Percentiles rank a stretch among this genome's conserved stretches.
Evolutionary conservation across 1,140 invertebrate species (phyloP).

Genomic region (Bactericera cockerelli): DNA sequence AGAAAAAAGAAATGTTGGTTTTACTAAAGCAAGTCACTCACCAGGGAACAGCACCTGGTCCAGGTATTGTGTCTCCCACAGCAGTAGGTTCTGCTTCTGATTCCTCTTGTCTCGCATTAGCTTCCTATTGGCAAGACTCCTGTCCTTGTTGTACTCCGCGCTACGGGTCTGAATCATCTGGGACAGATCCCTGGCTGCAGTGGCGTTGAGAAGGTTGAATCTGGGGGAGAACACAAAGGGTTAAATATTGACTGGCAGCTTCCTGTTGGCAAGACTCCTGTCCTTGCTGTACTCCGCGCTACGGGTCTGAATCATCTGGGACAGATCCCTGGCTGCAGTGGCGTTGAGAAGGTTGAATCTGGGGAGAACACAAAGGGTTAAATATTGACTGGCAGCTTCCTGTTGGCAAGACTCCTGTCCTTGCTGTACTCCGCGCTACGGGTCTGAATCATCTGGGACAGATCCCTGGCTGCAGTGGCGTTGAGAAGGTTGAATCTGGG

Average conservation of each 20-base stretch:
- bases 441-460: background rate
- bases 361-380: too few species aligned
- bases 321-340: background rate
- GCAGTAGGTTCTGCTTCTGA: background rate
- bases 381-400: too few species aligned
- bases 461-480: background rate
- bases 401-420: background rate
- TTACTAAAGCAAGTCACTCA: too few species aligned
- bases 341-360: background rate
- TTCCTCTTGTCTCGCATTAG: background rate
- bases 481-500: background rate
- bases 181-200: background rate
- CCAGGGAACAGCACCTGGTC: background rate
- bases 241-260: too few species aligned
- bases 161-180: background rate
- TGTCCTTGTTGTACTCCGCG: background rate
- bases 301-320: background rate
- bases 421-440: background rate
- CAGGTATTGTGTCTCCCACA: background rate
- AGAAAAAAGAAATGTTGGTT: too few species aligned
- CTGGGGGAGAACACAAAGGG: background rate
- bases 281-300: background rate
- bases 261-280: background rate
- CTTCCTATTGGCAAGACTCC: background rate
- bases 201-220: background rate